Evolutionary conservation across 2,113 vertebrate species (phyloP).

Genomic region (Rhinopithecus roxellana): DNA sequence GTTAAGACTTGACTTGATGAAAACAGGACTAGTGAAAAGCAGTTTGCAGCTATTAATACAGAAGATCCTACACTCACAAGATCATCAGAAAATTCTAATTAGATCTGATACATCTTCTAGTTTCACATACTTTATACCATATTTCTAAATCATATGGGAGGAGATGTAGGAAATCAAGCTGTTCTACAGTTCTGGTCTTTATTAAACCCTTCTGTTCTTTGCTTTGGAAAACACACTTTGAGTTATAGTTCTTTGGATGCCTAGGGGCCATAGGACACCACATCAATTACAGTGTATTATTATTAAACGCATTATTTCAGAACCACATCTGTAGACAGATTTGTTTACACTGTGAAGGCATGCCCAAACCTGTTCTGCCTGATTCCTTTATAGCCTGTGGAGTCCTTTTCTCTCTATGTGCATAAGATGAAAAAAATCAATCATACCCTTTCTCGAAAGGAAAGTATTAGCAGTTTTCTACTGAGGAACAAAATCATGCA

Average conservation of each 20-base stretch:
- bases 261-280: conserved; percentile 1
- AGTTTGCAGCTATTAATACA: background rate
- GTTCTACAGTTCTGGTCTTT: conserved; percentile 33
- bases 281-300: conserved; percentile 28
- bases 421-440: background rate
- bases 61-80: background rate
- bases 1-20: background rate
- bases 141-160: background rate
- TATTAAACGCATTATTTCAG: conserved; percentile 59
- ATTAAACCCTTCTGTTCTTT: conserved; percentile 52
- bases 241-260: conserved; percentile 49
- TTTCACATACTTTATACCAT: background rate
- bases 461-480: conserved; percentile 44
- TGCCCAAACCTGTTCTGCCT: conserved; percentile 43
- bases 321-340: conserved; percentile 45
- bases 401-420: background rate
- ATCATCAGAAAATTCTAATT: background rate
- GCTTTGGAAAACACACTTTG: conserved; percentile 55
- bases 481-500: background rate
- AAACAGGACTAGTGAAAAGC: background rate
- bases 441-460: background rate
- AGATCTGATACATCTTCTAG: background rate
- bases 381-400: conserved; percentile 40
- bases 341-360: conserved; percentile 42
- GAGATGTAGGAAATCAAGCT: conserved; percentile 25